A percentile compares a stretch with the other conserved stretches of the same genome.
Conservation (phyloP, 2,797 vertebrate species). For the Oryzias sinensis region DNA sequence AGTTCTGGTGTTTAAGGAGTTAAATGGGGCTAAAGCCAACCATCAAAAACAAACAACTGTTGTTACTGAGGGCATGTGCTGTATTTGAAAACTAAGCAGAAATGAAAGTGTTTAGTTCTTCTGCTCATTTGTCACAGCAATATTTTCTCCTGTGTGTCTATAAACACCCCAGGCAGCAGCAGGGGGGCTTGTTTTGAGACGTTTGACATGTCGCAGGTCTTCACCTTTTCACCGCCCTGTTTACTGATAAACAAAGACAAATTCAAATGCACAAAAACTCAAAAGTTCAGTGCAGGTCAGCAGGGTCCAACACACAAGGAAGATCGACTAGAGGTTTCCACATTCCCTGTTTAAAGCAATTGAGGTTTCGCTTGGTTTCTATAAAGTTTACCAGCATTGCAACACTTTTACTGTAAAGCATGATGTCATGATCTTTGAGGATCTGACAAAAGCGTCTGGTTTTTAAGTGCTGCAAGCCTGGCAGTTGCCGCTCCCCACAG, state of each 20-base stretch:
- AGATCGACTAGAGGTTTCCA: too few relatives aligned
- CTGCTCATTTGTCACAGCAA: too few relatives aligned
- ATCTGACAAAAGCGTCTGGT: background rate
- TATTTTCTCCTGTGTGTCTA: slow-evolving; percentile 16
- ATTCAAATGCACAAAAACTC: slow-evolving; percentile 13
- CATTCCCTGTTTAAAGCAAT: too few relatives aligned
- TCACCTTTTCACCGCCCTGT: slow-evolving; percentile 26
- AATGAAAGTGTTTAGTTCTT: too few relatives aligned
- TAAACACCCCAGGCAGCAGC: slow-evolving; percentile 28
- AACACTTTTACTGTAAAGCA: background rate
- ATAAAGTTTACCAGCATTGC: background rate
- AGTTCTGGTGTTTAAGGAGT: too few relatives aligned
- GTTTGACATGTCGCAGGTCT: slow-evolving; percentile 33
- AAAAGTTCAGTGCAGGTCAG: slow-evolving; percentile 29
- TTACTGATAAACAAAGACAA: slow-evolving; percentile 36
- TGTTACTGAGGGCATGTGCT: too few relatives aligned
- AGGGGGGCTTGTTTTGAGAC: slow-evolving; percentile 26
- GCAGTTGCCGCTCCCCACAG: slow-evolving; percentile 37
- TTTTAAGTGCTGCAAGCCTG: slow-evolving; percentile 21
- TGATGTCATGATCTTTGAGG: background rate
- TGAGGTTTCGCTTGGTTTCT: background rate
- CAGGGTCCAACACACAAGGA: background rate
- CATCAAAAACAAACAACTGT: too few relatives aligned
- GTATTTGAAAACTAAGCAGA: too few relatives aligned
- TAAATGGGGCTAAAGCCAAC: too few relatives aligned